Evolutionary conservation across 2,888 invertebrate species (phyloP).

Genomic region (Spilarctia lutea): DNA sequence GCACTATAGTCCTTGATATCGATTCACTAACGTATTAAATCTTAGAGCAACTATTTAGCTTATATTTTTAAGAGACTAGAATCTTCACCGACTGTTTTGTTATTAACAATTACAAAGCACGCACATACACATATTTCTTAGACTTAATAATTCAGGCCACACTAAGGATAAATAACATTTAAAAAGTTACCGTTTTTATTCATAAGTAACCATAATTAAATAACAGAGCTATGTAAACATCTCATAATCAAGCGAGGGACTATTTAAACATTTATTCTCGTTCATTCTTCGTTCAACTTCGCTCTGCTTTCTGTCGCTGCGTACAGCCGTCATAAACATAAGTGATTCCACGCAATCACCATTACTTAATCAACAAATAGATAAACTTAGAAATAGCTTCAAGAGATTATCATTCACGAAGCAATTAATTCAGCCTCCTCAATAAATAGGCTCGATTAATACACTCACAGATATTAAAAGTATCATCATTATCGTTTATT

Average conservation of each 20-base stretch:
- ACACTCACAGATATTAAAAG: conserved; percentile 22
- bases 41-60: not conserved
- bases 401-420: conserved; percentile 24
- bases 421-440: conserved; percentile 23
- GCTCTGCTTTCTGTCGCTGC: not conserved
- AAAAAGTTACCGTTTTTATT: no score
- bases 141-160: not conserved
- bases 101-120: not conserved
- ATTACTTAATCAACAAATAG: conserved; percentile 24
- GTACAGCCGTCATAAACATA: conserved; percentile 3
- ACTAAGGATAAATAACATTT: not conserved
- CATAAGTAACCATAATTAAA: not conserved
- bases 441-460: conserved; percentile 29
- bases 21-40: not conserved
- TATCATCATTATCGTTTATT: conserved; percentile 28
- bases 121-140: no score
- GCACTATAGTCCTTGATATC: not conserved
- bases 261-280: not conserved
- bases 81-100: not conserved
- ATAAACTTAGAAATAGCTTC: conserved; percentile 24
- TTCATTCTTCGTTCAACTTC: conserved; percentile 10
- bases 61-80: not conserved
- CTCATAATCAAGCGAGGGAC: not conserved
- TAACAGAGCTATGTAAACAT: not conserved
- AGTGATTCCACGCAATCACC: conserved; percentile 14